These are phyloP conservation scores for Archivesica marissinica DNA, from an alignment of 1,140 invertebrate genomes.

Conservation along the genomic window DNA sequence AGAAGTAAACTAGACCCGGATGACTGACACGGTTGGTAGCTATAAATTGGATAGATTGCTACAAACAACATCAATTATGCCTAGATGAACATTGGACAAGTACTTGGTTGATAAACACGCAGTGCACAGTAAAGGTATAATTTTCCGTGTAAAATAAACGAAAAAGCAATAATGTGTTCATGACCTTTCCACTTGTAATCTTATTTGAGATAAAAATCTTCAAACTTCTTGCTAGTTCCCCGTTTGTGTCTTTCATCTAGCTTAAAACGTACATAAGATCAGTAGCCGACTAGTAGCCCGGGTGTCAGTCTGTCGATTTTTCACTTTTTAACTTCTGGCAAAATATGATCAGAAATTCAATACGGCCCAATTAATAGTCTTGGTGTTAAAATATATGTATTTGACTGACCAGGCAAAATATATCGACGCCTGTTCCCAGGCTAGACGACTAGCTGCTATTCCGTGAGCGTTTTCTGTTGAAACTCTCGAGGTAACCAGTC, in stretches of 20 bases:
- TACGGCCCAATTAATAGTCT: no score
- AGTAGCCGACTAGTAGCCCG: neutral
- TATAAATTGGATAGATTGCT: neutral
- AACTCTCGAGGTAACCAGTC: no score
- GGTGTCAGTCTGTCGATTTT: constrained; percentile 10
- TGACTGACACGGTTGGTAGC: neutral
- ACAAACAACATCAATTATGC: constrained; percentile 8
- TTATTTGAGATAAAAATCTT: constrained; percentile 37
- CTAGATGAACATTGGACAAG: constrained; percentile 34
- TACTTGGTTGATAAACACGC: constrained; percentile 39
- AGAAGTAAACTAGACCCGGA: no score
- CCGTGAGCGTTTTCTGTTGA: no score
- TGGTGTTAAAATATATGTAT: no score
- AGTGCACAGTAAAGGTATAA: constrained; percentile 44
- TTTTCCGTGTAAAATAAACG: constrained; percentile 50
- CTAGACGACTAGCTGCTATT: no score
- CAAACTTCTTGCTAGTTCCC: neutral
- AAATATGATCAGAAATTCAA: no score
- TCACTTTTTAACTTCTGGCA: no score
- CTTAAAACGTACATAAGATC: constrained; percentile 1
- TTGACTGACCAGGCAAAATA: no score
- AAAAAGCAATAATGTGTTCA: constrained; percentile 29
- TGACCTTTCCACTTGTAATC: constrained; percentile 36
- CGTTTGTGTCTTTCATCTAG: neutral
- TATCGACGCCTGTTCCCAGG: no score